These are phyloP conservation scores for Arion vulgaris DNA, from an alignment of 1,140 invertebrate genomes.

Conservation along the genomic window DNA sequence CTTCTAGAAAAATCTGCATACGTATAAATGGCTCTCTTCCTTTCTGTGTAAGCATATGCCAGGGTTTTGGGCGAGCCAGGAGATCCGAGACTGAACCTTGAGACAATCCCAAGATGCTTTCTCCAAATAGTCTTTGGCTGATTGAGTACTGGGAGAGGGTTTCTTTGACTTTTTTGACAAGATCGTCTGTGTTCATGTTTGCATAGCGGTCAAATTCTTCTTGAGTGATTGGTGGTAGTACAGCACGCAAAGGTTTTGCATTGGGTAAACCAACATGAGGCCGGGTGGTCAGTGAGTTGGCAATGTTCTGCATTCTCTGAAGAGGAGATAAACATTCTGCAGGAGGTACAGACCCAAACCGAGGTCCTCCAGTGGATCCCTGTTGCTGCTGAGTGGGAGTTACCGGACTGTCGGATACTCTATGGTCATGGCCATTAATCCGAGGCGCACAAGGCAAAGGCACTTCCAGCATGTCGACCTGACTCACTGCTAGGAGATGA, in stretches of 20 bases:
- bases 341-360: slow-evolving; percentile 73
- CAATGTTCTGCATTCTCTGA: slow-evolving; percentile 97
- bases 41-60: slow-evolving; percentile 99
- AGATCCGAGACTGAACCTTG: slow-evolving; percentile 92
- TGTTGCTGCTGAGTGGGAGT: slow-evolving; percentile 46
- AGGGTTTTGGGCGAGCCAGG: slow-evolving; percentile 98
- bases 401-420: slow-evolving; percentile 24
- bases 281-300: slow-evolving; percentile 92
- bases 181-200: slow-evolving; percentile 98
- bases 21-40: slow-evolving; percentile 97
- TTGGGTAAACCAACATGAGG: slow-evolving; percentile 76
- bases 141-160: slow-evolving; percentile 98
- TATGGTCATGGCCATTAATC: slow-evolving; percentile 71
- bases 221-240: slow-evolving; percentile 97
- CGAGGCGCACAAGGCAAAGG: slow-evolving; percentile 86
- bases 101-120: slow-evolving; percentile 95
- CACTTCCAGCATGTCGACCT: slow-evolving; percentile 81
- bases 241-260: slow-evolving; percentile 92
- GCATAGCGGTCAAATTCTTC: slow-evolving; percentile 99
- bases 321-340: slow-evolving; percentile 81
- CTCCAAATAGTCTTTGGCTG: slow-evolving; percentile 97
- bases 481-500: slow-evolving; percentile 52
- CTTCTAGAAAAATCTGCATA: slow-evolving; percentile 97
- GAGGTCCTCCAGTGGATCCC: slow-evolving; percentile 80
- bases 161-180: slow-evolving; percentile 96